phyloP scores from a whole-genome alignment of 1,140 invertebrate species.

The Drosophila pectinifera region DNA sequence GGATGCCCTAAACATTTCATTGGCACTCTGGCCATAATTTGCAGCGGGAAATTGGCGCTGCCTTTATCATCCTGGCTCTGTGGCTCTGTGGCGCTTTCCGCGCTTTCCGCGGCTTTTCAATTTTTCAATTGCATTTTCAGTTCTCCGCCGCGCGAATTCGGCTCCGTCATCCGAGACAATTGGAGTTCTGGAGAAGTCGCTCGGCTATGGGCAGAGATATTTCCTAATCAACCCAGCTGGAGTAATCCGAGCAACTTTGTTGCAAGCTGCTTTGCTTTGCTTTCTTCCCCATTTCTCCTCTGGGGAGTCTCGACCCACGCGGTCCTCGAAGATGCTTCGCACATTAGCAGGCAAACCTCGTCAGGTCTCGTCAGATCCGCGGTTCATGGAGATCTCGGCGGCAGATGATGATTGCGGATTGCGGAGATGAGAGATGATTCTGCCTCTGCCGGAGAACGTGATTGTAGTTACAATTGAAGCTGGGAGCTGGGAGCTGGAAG shows the following conservation, averaged over 20 bases:
- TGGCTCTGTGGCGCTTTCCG: constrained; percentile 2
- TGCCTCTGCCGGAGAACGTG: constrained; percentile 52
- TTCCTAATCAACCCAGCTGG: constrained; percentile 52
- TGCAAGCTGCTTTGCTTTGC: constrained; percentile 44
- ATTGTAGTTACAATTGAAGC: constrained; percentile 56
- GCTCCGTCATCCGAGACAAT: constrained; percentile 64
- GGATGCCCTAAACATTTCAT: constrained; percentile 71
- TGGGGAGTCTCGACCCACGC: constrained; percentile 51
- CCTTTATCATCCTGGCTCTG: constrained; percentile 7
- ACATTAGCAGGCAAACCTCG: constrained; percentile 62
- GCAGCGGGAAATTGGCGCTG: constrained; percentile 44
- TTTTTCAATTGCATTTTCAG: constrained; percentile 41
- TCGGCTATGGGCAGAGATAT: constrained; percentile 43
- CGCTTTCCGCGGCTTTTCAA: too few relatives aligned
- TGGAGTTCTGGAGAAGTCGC: constrained; percentile 40
- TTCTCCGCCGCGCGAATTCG: constrained; percentile 40
- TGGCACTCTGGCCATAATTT: constrained; percentile 65
- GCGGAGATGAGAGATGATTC: constrained; percentile 62
- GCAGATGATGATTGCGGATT: constrained; percentile 69
- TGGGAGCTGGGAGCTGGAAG: constrained; percentile 1
- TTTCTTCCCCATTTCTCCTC: constrained; percentile 4
- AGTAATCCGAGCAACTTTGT: constrained; percentile 75
- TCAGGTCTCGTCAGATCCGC: constrained; percentile 33
- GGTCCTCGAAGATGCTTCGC: constrained; percentile 47
- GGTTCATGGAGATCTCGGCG: constrained; percentile 36